Evolutionary conservation across 2,113 vertebrate genomes (phyloP).

Genomic region (Misgurnus anguillicaudatus): DNA sequence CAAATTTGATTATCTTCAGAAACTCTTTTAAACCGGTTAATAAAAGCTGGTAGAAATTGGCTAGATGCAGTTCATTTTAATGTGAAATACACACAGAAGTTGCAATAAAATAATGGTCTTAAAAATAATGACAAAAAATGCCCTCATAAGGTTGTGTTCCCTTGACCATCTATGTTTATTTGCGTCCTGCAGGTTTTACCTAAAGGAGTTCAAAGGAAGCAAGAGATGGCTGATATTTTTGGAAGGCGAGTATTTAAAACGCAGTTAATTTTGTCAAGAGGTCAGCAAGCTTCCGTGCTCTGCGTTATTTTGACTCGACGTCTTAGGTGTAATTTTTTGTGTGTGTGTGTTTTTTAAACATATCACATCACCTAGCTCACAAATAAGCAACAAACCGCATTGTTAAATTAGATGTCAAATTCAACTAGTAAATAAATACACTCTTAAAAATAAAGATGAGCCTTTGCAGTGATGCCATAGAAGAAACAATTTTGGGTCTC

Average conservation of each 20-base stretch:
- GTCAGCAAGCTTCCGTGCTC: conserved; percentile 61
- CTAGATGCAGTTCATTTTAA: no score
- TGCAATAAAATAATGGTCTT: neutral
- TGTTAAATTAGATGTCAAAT: neutral
- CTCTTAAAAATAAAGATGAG: no score
- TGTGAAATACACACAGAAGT: neutral
- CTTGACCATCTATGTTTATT: conserved; percentile 56
- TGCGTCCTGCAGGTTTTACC: conserved; percentile 71
- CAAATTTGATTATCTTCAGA: no score
- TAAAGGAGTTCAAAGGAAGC: conserved; percentile 77
- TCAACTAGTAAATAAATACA: no score
- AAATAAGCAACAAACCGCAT: conserved; percentile 6
- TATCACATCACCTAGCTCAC: conserved; percentile 34
- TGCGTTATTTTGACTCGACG: conserved; percentile 64
- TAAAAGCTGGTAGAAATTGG: no score
- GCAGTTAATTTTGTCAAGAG: conserved; percentile 66
- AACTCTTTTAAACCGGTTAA: no score
- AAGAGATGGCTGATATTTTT: conserved; percentile 78
- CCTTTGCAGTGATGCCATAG: no score
- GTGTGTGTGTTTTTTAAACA: conserved; percentile 48
- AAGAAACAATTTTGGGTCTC: no score
- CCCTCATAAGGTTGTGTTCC: conserved; percentile 45
- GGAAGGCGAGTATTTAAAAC: conserved; percentile 76
- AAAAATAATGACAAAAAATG: conserved; percentile 11
- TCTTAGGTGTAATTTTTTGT: conserved; percentile 50